These are phyloP conservation scores for Catocala fraxini DNA, from an alignment of 2,888 invertebrate species.

Conservation along the genomic window DNA sequence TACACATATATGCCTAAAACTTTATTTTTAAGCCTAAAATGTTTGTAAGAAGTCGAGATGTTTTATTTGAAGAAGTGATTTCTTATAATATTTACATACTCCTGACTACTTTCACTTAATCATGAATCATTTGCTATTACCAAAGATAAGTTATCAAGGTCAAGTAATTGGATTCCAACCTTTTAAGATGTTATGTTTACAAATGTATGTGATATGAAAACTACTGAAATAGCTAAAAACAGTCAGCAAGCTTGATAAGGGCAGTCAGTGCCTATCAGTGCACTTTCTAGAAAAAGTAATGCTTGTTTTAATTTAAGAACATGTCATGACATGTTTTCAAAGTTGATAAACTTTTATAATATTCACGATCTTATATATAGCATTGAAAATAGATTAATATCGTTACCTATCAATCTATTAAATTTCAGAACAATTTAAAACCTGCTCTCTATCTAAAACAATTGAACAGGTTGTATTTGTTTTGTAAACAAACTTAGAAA, in stretches of 20 bases:
- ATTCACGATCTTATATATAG: background rate
- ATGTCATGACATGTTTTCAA: conserved; percentile 36
- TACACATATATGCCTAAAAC: too few relatives aligned
- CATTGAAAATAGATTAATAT: background rate
- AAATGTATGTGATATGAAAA: background rate
- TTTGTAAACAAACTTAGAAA: conserved; percentile 51
- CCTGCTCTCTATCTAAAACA: conserved; percentile 13
- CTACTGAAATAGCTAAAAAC: background rate
- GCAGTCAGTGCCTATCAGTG: background rate
- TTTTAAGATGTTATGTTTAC: conserved; percentile 1
- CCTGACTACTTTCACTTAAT: conserved; percentile 14
- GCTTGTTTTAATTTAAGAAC: conserved; percentile 6
- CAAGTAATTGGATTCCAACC: conserved; percentile 23
- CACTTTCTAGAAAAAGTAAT: conserved; percentile 30
- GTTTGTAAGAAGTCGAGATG: too few relatives aligned
- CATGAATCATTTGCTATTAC: conserved; percentile 11
- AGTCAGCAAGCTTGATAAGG: background rate
- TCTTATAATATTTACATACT: background rate
- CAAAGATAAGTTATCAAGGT: conserved; percentile 45
- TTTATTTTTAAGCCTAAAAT: too few relatives aligned
- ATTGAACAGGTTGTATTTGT: conserved; percentile 25
- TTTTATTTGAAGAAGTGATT: background rate
- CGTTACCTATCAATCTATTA: too few relatives aligned
- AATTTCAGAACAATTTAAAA: background rate
- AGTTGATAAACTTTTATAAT: conserved; percentile 1